Percentiles rank a stretch among this genome's conserved stretches.
phyloP scores from a whole-genome alignment of 2,888 invertebrate genomes.

The Lathronympha strigana region DNA sequence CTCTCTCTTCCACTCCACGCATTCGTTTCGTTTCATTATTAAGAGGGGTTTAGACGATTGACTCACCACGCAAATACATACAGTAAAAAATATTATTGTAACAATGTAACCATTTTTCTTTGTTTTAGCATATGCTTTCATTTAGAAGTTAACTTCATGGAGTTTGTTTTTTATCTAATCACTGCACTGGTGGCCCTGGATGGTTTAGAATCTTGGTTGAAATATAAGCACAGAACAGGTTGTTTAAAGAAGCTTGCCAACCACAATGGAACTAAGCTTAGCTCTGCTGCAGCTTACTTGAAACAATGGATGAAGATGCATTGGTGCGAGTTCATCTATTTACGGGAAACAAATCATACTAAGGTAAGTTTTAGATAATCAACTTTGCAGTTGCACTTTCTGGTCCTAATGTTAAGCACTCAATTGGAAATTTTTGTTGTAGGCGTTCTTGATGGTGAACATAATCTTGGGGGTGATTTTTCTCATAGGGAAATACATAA shows the following conservation, averaged over 20 bases:
- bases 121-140: conserved; percentile 67
- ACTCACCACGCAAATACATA: no score
- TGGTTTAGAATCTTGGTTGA: conserved; percentile 75
- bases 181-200: conserved; percentile 61
- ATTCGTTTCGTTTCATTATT: no score
- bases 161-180: conserved; percentile 60
- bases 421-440: conserved; percentile 53
- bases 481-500: conserved; percentile 66
- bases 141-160: conserved; percentile 64
- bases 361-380: conserved; percentile 59
- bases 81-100: neutral
- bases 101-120: conserved; percentile 28
- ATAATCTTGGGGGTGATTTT: conserved; percentile 64
- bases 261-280: conserved; percentile 59
- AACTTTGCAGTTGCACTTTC: conserved; percentile 8
- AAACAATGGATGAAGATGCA: conserved; percentile 57
- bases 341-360: conserved; percentile 73
- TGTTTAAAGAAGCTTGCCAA: conserved; percentile 66
- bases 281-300: conserved; percentile 49
- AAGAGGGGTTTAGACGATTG: neutral
- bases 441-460: conserved; percentile 74
- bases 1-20: no score
- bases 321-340: conserved; percentile 62
- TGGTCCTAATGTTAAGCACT: conserved; percentile 1
- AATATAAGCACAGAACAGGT: conserved; percentile 72